Evolutionary conservation across 2,113 vertebrate species (phyloP).

Genomic region (Oryzias melastigma): DNA sequence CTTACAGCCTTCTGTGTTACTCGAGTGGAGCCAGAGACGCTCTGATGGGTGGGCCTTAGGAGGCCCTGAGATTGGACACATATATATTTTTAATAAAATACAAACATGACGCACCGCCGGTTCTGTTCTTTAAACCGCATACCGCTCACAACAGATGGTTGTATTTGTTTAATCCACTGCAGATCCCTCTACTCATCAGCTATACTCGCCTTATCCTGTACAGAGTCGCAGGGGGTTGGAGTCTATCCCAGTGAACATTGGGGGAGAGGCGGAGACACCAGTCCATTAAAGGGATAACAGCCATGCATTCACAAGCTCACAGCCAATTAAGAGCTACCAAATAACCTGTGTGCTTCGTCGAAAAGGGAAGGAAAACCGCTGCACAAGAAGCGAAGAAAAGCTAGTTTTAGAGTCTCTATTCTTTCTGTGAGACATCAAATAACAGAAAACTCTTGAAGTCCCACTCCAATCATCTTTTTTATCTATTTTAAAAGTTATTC

Average conservation of each 20-base stretch:
- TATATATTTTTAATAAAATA: conserved; percentile 20
- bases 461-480: too few species aligned
- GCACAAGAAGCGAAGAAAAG: not conserved
- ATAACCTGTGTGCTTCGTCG: not conserved
- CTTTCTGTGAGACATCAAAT: not conserved
- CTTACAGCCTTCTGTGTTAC: conserved; percentile 36
- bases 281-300: not conserved
- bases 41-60: conserved; percentile 30
- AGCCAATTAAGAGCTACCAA: not conserved
- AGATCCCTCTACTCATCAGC: conserved; percentile 19
- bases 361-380: not conserved
- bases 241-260: not conserved
- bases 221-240: not conserved
- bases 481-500: too few species aligned
- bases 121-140: conserved; percentile 29
- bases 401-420: not conserved
- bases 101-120: conserved; percentile 16
- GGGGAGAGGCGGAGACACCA: not conserved
- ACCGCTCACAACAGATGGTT: conserved; percentile 36
- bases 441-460: not conserved
- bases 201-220: conserved; percentile 8
- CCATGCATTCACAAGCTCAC: not conserved
- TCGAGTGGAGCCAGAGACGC: conserved; percentile 46
- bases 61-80: conserved; percentile 18
- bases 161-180: conserved; percentile 25